Evolutionary conservation across 2,888 invertebrate species (phyloP).

Genomic region (Eupithecia dodoneata): DNA sequence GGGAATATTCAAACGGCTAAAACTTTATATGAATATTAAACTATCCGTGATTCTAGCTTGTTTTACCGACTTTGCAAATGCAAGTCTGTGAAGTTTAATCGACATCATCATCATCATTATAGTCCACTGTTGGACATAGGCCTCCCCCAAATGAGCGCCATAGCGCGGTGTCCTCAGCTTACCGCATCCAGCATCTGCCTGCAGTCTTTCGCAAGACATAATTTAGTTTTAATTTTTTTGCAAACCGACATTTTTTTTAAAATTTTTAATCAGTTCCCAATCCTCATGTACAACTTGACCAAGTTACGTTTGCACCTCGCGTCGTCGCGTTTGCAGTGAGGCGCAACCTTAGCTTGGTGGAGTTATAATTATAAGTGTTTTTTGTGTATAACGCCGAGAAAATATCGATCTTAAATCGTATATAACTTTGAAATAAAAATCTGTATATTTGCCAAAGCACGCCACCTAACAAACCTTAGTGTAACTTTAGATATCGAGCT

Average conservation of each 20-base stretch:
- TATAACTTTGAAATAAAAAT: background rate
- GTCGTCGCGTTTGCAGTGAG: too few species aligned
- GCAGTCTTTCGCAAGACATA: too few species aligned
- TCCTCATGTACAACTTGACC: too few species aligned
- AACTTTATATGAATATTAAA: background rate
- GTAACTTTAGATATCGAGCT: slow-evolving; percentile 3
- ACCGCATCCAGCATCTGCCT: too few species aligned
- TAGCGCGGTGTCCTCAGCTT: too few species aligned
- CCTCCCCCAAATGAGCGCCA: too few species aligned
- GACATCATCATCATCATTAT: background rate
- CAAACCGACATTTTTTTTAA: too few species aligned
- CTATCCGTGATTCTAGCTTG: background rate
- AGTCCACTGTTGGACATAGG: too few species aligned
- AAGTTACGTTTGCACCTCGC: too few species aligned
- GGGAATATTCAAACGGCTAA: background rate
- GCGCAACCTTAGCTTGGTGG: too few species aligned
- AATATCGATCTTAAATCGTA: background rate
- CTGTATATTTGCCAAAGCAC: slow-evolving; percentile 1
- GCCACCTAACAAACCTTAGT: background rate
- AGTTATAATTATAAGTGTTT: background rate
- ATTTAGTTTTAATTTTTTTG: too few species aligned
- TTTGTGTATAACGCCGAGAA: background rate
- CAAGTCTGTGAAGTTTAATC: background rate
- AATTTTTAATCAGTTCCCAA: too few species aligned
- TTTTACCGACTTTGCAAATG: background rate